phyloP scores from a whole-genome alignment of 1,140 invertebrate genomes.

The Hermetia illucens region DNA sequence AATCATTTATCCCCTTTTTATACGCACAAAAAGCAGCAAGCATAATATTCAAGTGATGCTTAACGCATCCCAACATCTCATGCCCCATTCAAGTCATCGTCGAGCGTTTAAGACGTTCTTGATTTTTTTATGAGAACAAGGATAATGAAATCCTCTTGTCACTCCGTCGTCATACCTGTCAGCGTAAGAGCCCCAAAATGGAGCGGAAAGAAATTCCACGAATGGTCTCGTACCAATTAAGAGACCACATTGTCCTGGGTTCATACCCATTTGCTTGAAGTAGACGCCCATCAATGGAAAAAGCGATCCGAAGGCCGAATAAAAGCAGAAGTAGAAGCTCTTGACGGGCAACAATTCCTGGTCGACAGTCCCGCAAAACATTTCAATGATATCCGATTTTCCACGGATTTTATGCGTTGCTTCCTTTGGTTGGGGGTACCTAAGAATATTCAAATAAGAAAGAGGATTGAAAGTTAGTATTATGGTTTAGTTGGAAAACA shows the following conservation, averaged over 20 bases:
- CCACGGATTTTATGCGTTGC: constrained; percentile 79
- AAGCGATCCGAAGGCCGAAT: constrained; percentile 94
- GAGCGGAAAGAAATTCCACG: constrained; percentile 93
- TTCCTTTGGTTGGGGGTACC: constrained; percentile 70
- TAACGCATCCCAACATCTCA: no score
- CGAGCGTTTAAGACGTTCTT: no score
- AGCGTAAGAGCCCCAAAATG: constrained; percentile 93
- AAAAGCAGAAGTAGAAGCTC: constrained; percentile 99
- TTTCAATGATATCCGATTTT: constrained; percentile 66
- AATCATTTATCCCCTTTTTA: no score
- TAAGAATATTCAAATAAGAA: no score
- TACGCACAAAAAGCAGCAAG: no score
- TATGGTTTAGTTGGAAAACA: not conserved
- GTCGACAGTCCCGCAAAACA: constrained; percentile 69
- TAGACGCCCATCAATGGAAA: constrained; percentile 97
- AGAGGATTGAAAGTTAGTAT: not conserved
- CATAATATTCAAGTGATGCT: no score
- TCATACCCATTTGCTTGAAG: constrained; percentile 98
- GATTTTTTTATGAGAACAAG: no score
- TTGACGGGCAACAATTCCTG: constrained; percentile 85
- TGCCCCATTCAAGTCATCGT: no score
- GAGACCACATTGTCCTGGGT: constrained; percentile 84
- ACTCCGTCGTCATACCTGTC: constrained; percentile 74
- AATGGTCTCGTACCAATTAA: constrained; percentile 87
- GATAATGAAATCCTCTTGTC: no score